A percentile compares a stretch with the other conserved stretches of the same genome.
Conservation (phyloP, 1,140 invertebrate species). For the Drosophila nasuta region DNA sequence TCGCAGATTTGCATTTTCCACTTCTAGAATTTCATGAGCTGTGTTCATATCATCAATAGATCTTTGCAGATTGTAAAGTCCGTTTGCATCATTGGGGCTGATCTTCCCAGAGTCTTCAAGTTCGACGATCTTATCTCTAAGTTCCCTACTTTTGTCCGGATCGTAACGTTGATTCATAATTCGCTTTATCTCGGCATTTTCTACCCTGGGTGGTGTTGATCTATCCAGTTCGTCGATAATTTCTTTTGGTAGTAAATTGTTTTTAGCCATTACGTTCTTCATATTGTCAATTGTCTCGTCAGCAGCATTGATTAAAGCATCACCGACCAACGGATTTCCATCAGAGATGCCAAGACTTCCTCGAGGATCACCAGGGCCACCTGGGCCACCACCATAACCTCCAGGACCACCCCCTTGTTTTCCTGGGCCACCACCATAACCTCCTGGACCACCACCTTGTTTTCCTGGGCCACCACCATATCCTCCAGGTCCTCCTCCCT, state of each 20-base stretch:
- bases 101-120: conserved; percentile 60
- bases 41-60: conserved; percentile 75
- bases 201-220: conserved; percentile 36
- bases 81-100: conserved; percentile 57
- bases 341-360: background rate
- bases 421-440: background rate
- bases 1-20: conserved; percentile 70
- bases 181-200: conserved; percentile 65
- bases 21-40: conserved; percentile 65
- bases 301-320: conserved; percentile 69
- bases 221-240: conserved; percentile 49
- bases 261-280: conserved; percentile 56
- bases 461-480: conserved; percentile 10
- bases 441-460: conserved; percentile 7
- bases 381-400: conserved; percentile 14
- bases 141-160: conserved; percentile 47
- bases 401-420: conserved; percentile 7
- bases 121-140: conserved; percentile 67
- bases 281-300: conserved; percentile 55
- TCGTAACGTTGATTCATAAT: conserved; percentile 73
- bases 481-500: background rate
- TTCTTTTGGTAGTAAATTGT: conserved; percentile 60
- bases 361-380: background rate
- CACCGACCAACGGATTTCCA: conserved; percentile 49
- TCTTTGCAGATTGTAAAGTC: conserved; percentile 50